These are phyloP conservation scores for Pachymerium ferrugineum DNA, from an alignment of 2,888 invertebrate genomes.

Conservation along the genomic window DNA sequence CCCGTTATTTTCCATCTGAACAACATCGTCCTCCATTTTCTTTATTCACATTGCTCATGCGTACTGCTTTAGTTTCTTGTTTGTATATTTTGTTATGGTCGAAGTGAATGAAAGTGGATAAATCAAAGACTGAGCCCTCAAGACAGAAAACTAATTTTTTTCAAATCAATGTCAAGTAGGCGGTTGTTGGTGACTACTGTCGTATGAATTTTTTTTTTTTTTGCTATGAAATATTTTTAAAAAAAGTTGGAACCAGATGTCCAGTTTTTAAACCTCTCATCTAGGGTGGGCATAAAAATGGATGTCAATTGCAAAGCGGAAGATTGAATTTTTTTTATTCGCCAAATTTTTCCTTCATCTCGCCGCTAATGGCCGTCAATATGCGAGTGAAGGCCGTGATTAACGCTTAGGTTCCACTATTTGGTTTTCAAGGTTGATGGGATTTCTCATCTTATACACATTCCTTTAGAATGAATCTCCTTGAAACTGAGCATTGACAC, in stretches of 20 bases:
- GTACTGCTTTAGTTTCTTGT: too few relatives aligned
- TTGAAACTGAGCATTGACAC: constrained; percentile 15
- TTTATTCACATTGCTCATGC: too few relatives aligned
- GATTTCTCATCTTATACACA: constrained; percentile 1
- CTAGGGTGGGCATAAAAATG: neutral
- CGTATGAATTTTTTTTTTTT: neutral
- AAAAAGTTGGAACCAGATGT: constrained; percentile 3
- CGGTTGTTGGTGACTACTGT: neutral
- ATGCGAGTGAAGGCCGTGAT: constrained; percentile 18
- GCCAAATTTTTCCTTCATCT: neutral
- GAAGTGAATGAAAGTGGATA: too few relatives aligned
- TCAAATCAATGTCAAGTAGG: constrained; percentile 9
- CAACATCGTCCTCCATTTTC: too few relatives aligned
- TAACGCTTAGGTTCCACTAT: constrained; percentile 6
- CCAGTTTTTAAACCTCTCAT: constrained; percentile 10
- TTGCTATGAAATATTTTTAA: neutral
- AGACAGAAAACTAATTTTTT: too few relatives aligned
- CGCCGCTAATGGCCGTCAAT: constrained; percentile 18
- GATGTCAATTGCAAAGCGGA: constrained; percentile 14
- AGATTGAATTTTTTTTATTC: neutral
- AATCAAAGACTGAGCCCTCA: too few relatives aligned
- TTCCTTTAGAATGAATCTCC: constrained; percentile 1
- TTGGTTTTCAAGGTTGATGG: constrained; percentile 18
- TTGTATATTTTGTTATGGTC: too few relatives aligned
- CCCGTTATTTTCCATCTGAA: too few relatives aligned